These are phyloP conservation scores for Craterocephalus amniculus DNA, from an alignment of 2,797 vertebrate genomes.

Conservation along the genomic window DNA sequence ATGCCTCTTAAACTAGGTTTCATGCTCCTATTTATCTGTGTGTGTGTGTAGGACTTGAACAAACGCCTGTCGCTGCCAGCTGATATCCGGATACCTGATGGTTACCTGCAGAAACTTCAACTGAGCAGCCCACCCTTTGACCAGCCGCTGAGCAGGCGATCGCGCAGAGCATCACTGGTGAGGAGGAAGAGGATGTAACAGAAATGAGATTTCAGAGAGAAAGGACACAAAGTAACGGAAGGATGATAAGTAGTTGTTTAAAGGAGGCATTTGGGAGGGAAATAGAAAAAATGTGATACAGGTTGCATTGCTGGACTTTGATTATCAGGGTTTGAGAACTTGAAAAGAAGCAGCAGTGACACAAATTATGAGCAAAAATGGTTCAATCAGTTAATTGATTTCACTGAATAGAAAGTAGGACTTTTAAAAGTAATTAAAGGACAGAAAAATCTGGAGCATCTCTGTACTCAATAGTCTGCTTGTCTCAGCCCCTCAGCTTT, in stretches of 20 bases:
- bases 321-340: neutral
- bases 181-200: slow-evolving; percentile 49
- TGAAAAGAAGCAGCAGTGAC: neutral
- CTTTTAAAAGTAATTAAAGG: neutral
- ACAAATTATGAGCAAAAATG: neutral
- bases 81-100: slow-evolving; percentile 97
- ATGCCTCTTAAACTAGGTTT: slow-evolving; percentile 1
- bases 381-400: neutral
- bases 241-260: neutral
- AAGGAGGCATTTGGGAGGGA: too few relatives aligned
- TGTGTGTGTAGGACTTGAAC: slow-evolving; percentile 88
- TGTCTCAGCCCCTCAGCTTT: neutral
- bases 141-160: slow-evolving; percentile 94
- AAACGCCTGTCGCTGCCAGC: slow-evolving; percentile 96
- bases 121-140: slow-evolving; percentile 94
- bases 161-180: slow-evolving; percentile 91
- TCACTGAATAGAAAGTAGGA: neutral
- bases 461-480: neutral
- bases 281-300: too few relatives aligned
- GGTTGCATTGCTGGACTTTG: neutral
- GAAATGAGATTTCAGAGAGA: neutral
- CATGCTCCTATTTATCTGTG: slow-evolving; percentile 22
- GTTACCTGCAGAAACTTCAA: slow-evolving; percentile 96
- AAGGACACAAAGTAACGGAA: neutral
- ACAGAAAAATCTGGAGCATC: neutral